Evolutionary conservation across 2,113 vertebrate species (phyloP).

Genomic region (Tor tambroides): DNA sequence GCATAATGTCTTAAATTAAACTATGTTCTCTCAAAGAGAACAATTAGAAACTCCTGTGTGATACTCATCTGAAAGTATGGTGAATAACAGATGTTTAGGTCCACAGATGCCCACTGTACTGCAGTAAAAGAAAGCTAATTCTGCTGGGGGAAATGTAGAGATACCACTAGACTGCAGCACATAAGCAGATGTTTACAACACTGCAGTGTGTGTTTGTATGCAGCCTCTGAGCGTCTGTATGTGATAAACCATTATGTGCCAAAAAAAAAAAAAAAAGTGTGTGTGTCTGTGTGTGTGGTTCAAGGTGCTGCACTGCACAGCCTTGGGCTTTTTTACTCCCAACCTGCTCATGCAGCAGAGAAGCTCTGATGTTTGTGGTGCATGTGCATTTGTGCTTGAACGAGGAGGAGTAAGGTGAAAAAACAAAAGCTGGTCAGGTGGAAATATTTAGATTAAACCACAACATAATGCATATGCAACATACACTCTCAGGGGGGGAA

Average conservation of each 20-base stretch:
- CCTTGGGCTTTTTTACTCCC: conserved; percentile 22
- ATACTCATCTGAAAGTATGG: background rate
- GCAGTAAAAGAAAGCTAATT: conserved; percentile 36
- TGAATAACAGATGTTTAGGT: conserved; percentile 14
- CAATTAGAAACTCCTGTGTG: background rate
- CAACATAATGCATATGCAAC: background rate
- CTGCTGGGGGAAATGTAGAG: conserved; percentile 14
- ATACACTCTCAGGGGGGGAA: background rate
- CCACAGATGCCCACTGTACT: conserved; percentile 28
- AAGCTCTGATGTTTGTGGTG: background rate
- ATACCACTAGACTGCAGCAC: conserved; percentile 43
- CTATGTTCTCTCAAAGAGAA: background rate
- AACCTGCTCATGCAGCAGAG: background rate
- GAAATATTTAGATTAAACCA: background rate
- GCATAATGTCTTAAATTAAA: background rate
- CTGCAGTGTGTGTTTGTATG: conserved; percentile 33
- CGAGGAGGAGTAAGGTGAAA: background rate
- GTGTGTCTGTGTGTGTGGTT: background rate
- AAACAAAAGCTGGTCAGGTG: background rate
- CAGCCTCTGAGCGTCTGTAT: background rate
- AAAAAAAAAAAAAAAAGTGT: background rate
- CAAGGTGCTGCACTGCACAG: conserved; percentile 38
- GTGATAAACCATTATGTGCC: conserved; percentile 24
- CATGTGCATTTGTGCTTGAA: conserved; percentile 4
- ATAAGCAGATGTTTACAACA: conserved; percentile 39